A percentile compares a stretch with the other conserved stretches of the same genome.
Evolutionary conservation across 2,888 invertebrate species (phyloP).

Genomic region (Lampropteryx suffumata): DNA sequence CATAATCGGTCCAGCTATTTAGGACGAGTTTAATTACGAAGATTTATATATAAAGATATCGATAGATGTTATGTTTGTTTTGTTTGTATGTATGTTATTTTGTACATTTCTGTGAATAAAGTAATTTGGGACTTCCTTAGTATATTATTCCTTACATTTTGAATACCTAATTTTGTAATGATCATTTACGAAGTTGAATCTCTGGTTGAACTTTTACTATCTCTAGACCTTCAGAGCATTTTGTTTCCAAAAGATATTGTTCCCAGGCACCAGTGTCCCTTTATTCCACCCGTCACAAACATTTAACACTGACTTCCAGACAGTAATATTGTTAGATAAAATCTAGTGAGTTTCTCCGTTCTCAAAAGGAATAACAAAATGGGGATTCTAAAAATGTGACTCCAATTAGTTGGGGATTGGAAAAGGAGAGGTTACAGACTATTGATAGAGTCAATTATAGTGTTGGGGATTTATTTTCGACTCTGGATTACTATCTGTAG

Average conservation of each 20-base stretch:
- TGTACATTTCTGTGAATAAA: too few species aligned
- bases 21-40: too few species aligned
- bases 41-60: too few species aligned
- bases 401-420: conserved; percentile 20
- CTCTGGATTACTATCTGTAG: too few species aligned
- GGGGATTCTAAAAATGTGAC: conserved; percentile 19
- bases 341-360: conserved; percentile 47
- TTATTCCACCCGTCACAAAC: conserved; percentile 55
- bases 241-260: conserved; percentile 45
- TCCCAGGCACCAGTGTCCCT: conserved; percentile 48
- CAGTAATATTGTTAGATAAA: conserved; percentile 59
- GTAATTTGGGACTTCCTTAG: too few species aligned
- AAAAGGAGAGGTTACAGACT: conserved; percentile 10
- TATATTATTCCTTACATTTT: background rate
- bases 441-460: conserved; percentile 2
- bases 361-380: conserved; percentile 18
- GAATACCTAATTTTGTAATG: background rate
- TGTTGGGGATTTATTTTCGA: too few species aligned
- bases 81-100: too few species aligned
- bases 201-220: conserved; percentile 9
- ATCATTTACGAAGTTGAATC: conserved; percentile 3
- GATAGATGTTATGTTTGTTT: too few species aligned
- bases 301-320: conserved; percentile 65
- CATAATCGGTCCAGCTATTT: too few species aligned
- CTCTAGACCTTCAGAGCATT: conserved; percentile 21